Conservation (phyloP, 35 echinoderm and acorn worm genomes). For the Heliocidaris erythrogramma region DNA sequence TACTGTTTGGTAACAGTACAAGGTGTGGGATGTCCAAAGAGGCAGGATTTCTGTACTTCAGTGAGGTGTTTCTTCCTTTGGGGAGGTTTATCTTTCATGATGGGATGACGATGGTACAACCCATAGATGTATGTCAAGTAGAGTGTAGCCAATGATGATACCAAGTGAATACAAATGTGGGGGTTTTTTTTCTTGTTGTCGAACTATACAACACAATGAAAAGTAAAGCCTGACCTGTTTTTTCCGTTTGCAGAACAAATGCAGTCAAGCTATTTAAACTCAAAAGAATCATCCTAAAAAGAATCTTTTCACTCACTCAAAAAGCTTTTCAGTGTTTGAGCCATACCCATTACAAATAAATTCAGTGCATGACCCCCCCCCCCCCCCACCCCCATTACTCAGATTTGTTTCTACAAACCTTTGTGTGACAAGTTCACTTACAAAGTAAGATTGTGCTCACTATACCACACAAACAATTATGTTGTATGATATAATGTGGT, state of each 20-base stretch:
- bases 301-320: background rate
- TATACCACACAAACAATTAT: no score
- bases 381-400: no score
- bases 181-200: background rate
- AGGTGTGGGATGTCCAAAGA: background rate
- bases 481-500: no score
- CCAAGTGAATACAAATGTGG: background rate
- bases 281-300: background rate
- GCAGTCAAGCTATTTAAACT: background rate
- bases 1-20: background rate
- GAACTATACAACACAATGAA: background rate
- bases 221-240: conserved; percentile 2
- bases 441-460: no score
- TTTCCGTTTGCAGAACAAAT: background rate
- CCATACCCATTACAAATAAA: background rate
- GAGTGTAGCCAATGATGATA: background rate
- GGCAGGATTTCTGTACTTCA: background rate
- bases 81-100: background rate
- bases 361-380: no score
- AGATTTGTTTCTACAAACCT: no score
- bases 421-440: no score
- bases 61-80: background rate
- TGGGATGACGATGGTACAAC: background rate
- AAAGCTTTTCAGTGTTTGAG: background rate
- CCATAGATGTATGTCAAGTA: background rate